phyloP scores from a whole-genome alignment of 2,113 vertebrate genomes.

The Otocyon megalotis region DNA sequence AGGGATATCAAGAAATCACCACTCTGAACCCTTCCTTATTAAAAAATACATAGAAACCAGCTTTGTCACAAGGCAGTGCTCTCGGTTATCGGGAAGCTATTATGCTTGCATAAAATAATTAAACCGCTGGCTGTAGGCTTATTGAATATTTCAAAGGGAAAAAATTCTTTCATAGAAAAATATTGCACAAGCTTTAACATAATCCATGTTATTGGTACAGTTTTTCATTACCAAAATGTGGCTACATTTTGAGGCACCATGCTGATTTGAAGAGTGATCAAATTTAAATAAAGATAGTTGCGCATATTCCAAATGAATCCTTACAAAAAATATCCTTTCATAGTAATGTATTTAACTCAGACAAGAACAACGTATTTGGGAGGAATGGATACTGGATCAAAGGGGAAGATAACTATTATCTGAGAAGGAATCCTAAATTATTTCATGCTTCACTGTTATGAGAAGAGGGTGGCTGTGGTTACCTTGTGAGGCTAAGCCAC shows the following conservation, averaged over 20 bases:
- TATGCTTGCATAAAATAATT: conserved; percentile 40
- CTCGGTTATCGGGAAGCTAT: neutral
- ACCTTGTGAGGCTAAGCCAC: neutral
- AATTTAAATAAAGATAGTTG: conserved; percentile 48
- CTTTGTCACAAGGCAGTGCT: neutral
- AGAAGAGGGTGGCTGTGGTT: neutral
- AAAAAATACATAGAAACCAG: conserved; percentile 47
- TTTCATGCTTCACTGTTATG: neutral
- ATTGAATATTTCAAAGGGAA: neutral
- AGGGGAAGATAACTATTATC: neutral
- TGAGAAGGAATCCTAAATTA: neutral
- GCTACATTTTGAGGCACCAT: neutral
- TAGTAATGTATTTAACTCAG: neutral
- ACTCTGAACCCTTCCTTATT: conserved; percentile 61
- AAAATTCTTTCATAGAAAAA: conserved; percentile 34
- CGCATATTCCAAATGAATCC: neutral
- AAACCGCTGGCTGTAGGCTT: conserved; percentile 35
- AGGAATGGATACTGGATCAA: neutral
- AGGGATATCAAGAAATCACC: conserved; percentile 49
- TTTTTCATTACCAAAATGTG: conserved; percentile 1
- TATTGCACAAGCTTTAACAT: neutral
- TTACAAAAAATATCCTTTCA: neutral
- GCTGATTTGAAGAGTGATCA: neutral
- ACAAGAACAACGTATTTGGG: neutral
- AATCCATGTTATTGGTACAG: neutral